Evolutionary conservation across 2,797 vertebrate genomes (phyloP), one percentile per base, ranked within the genome.

Genomic region (Dryobates pubescens): DNA sequence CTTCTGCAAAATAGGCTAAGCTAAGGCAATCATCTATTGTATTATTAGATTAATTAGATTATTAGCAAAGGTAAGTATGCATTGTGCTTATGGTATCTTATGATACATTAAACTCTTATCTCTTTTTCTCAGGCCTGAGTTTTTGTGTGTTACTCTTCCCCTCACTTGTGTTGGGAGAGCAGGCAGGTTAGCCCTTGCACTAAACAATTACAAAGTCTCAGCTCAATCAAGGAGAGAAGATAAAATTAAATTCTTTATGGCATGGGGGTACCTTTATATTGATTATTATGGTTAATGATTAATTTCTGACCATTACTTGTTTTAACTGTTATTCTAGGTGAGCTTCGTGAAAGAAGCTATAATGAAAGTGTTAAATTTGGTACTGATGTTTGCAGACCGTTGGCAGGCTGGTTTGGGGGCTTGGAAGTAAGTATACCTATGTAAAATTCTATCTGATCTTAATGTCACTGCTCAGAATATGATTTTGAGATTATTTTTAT

Each of bases 281-380:
- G 49, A 71, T 70, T 1, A 6, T 30, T 73, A 9, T 86, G 41
- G 10, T 54, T 85, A 82, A 65, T 11, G 51, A 59, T 49, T 2
- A 26, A 38, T 65, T 65, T 57, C 27, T 93, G 30, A 72, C 20
- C 57, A 36, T n/a, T 83, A 11, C 0, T 84, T 6, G 15, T 72
- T 88, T 85, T 82, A 56, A 88, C 86, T 79, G 19, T 82, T 43
- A 18, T 75, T 96, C 92, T 86, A 99, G 99, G 99, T 99, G 94
- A 99, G 99, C 97, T 99, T 99, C 95, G 99, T 99, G 92, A 99
- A 99, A 82, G 99, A 99, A 96, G 99, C 99, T 32, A 99, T 99
- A 95, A 99, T 99, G 98, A 99, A 99, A 97, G 99, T 99, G 57
- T 97, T 99, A 64, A 99, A 99, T 96, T 97, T 99, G 59, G 99